Conservation (phyloP, 2,113 vertebrate species). For the Canis aureus region DNA sequence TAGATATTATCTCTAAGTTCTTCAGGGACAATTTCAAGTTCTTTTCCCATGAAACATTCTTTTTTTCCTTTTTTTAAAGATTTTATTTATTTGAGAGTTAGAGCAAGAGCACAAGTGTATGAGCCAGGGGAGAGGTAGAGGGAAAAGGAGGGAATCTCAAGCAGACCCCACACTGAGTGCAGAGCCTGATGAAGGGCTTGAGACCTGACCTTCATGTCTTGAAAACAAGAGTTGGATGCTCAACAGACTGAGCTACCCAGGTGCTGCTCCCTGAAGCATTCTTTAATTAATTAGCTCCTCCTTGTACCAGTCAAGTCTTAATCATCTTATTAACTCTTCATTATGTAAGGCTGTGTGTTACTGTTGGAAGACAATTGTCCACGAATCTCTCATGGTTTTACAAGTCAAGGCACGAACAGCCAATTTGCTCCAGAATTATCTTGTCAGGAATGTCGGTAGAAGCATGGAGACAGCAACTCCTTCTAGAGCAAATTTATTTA, state of each 20-base stretch:
- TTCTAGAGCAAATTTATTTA: constrained; percentile 3
- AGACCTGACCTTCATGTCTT: background rate
- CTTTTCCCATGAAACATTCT: background rate
- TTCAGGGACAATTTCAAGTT: background rate
- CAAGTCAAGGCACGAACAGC: background rate
- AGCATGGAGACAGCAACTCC: background rate
- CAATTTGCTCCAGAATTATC: background rate
- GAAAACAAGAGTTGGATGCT: background rate
- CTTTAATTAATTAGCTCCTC: background rate
- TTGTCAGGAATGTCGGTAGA: background rate
- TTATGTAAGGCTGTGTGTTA: background rate
- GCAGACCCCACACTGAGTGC: background rate
- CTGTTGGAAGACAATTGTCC: background rate
- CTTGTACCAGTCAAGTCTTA: background rate
- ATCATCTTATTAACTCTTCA: background rate
- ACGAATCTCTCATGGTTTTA: background rate
- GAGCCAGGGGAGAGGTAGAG: background rate
- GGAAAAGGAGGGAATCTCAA: background rate
- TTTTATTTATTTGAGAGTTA: background rate
- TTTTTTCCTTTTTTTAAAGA: background rate
- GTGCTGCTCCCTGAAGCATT: background rate
- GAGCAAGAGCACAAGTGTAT: background rate
- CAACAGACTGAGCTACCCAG: background rate
- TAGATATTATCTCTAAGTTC: background rate
- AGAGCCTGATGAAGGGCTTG: background rate